Base-by-base conservation (phyloP, 2,797 vertebrate genomes). In the Heliangelus exortis region DNA sequence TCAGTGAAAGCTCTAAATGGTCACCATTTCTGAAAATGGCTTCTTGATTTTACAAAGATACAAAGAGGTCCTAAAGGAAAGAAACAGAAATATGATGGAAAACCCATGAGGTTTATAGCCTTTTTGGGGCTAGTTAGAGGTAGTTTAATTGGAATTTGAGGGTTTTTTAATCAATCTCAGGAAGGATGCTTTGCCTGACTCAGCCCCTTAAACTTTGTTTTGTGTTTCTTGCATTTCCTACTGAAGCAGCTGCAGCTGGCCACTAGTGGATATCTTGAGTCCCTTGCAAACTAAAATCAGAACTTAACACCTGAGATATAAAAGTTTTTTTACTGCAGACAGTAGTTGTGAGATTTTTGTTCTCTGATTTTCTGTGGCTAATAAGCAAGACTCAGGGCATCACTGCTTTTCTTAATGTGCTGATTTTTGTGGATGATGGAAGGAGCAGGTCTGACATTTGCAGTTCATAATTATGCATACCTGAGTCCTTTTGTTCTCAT, bases 381-480 rank as follows among this genome's bases (percentile, higher is more conserved):
- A 73, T 54, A 92, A 66, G 66, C 69, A 96, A 93, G 82, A 95
- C 79, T 89, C 50, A 91, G 81, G 91, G 67, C 53, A 33, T 20
- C 80, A 18, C 51, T 74, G 84, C 50, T 66, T 58, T 85, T 88
- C 82, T 80, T 94, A 95, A 89, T 85, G 65, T 50, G n/a, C 89
- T 73, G 63, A 50, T 74, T 89, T 86, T 93, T 53, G 68, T 96
- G 67, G 63, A 67, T 80, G 89, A 41, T 77, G 74, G 65, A 91
- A 89, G 81, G 29, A 71, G 34, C 10, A 90, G 58, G 51, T 55
- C 53, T 96, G 95, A 93, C 86, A 97, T 97, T 96, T 96, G 11
- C 33, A 58, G 86, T 69, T 94, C 94, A 89, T 95, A 97, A 96
- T 97, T 97, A 94, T 31, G 59, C 68, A 94, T 92, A 63, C 68